Evolutionary conservation across 2,888 invertebrate species (phyloP).

Genomic region (Temnothorax rugatulus): DNA sequence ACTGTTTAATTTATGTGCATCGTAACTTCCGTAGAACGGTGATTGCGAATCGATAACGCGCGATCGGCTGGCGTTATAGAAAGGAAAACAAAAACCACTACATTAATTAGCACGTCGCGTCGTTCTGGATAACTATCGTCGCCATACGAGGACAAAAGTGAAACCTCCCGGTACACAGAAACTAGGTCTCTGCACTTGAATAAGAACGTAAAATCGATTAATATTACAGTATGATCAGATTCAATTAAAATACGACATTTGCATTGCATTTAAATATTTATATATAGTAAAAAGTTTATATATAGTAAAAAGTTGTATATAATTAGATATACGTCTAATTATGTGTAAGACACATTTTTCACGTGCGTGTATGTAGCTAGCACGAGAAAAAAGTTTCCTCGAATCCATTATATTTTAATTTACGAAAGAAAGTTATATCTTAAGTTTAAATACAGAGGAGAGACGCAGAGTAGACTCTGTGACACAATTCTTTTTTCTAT

Average conservation of each 20-base stretch:
- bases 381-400: constrained; percentile 9
- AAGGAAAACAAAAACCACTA: constrained; percentile 14
- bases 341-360: background rate
- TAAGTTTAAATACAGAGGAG: background rate
- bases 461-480: background rate
- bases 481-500: constrained; percentile 5
- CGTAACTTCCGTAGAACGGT: background rate
- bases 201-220: background rate
- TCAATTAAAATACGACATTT: constrained; percentile 1
- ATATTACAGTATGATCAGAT: background rate
- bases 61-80: background rate
- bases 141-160: constrained; percentile 30
- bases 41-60: background rate
- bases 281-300: background rate
- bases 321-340: background rate
- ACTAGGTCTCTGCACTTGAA: background rate
- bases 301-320: background rate
- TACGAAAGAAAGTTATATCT: background rate
- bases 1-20: background rate
- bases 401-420: background rate
- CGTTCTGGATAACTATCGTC: constrained; percentile 25
- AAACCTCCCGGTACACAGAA: constrained; percentile 17
- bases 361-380: background rate
- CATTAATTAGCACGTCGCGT: constrained; percentile 34
- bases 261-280: constrained; percentile 16